These are phyloP conservation scores for Pteropus alecto DNA, from an alignment of 2,113 vertebrate genomes.

Conservation along the genomic window DNA sequence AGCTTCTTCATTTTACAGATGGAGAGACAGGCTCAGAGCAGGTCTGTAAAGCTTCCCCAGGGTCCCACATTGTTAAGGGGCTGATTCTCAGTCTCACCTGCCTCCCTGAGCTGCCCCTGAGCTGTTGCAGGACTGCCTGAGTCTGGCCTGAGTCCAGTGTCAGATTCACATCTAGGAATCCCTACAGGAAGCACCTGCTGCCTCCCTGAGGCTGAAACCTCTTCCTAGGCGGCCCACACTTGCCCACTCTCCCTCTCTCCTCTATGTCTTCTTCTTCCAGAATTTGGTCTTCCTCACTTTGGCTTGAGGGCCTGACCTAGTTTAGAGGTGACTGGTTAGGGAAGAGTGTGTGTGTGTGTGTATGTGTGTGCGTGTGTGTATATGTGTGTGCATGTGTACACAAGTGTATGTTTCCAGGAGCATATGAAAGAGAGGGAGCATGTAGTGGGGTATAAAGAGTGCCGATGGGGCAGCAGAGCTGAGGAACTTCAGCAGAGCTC, in stretches of 20 bases:
- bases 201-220: background rate
- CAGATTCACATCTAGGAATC: background rate
- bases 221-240: no score
- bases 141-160: background rate
- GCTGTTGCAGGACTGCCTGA: background rate
- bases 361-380: background rate
- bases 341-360: background rate
- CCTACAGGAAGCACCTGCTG: background rate
- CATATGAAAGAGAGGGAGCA: background rate
- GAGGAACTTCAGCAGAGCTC: background rate
- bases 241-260: background rate
- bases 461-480: background rate
- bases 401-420: background rate
- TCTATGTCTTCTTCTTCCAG: background rate
- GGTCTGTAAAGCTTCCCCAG: background rate
- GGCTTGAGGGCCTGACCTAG: constrained; percentile 48
- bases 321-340: constrained; percentile 14
- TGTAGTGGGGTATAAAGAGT: background rate
- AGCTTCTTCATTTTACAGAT: background rate
- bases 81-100: background rate
- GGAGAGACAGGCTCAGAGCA: background rate
- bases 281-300: background rate
- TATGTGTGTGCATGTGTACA: background rate
- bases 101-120: background rate
- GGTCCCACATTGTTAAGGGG: background rate